Conservation (phyloP, 2,113 vertebrate genomes). For the Numida meleagris region DNA sequence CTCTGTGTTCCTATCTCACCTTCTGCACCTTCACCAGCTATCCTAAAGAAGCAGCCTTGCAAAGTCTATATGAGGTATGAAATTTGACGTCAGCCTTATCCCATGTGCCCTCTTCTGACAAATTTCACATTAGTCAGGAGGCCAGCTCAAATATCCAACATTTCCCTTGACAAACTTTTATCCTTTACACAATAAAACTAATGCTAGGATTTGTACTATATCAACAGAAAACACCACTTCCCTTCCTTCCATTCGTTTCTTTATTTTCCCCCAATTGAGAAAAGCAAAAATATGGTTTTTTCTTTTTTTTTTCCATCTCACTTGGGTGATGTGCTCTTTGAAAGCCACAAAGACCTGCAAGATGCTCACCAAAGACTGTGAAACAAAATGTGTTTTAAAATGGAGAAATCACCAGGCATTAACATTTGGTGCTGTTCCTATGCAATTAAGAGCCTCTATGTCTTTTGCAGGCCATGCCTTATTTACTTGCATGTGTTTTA, state of each 20-base stretch:
- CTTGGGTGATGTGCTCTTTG: neutral
- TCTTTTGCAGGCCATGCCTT: neutral
- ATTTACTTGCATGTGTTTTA: neutral
- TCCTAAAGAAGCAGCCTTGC: neutral
- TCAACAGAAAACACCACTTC: neutral
- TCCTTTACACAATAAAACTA: neutral
- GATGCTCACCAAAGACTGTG: neutral
- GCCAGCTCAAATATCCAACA: neutral
- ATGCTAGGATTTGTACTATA: neutral
- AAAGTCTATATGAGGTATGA: neutral
- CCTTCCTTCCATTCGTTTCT: neutral
- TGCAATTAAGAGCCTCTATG: neutral
- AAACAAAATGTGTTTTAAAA: neutral
- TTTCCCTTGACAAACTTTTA: neutral
- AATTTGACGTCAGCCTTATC: neutral
- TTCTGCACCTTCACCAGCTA: neutral
- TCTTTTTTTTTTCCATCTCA: neutral
- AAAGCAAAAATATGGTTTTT: neutral
- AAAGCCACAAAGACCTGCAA: neutral
- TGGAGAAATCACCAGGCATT: neutral
- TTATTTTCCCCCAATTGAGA: neutral
- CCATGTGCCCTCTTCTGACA: neutral
- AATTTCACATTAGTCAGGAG: neutral
- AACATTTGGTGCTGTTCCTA: neutral
- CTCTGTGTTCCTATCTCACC: neutral